These are phyloP conservation scores for Quadroppia sp. DNA, from an alignment of 2,888 invertebrate genomes.

Conservation along the genomic window DNA sequence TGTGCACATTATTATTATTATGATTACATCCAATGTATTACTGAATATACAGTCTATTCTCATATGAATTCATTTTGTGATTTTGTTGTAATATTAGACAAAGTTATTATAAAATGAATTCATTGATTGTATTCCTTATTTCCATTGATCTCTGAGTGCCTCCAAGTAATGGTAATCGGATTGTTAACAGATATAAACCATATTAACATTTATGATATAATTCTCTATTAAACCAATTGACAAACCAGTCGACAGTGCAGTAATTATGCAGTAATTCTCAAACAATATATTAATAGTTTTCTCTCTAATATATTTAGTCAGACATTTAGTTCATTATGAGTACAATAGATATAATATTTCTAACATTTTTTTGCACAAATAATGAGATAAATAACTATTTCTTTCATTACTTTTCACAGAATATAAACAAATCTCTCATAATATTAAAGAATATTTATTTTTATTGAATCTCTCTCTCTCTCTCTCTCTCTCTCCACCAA, in stretches of 20 bases:
- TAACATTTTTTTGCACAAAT: conserved; percentile 18
- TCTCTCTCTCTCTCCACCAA: too few species aligned
- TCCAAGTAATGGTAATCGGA: conserved; percentile 31
- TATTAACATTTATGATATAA: too few species aligned
- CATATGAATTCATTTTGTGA: too few species aligned
- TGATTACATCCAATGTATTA: background rate
- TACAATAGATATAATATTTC: background rate
- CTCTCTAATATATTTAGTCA: too few species aligned
- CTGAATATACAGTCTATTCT: background rate
- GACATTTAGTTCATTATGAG: background rate
- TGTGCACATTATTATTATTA: background rate
- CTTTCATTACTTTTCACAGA: background rate
- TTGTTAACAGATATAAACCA: conserved; percentile 17
- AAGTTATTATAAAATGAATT: background rate
- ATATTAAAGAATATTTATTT: background rate
- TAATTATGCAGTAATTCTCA: background rate
- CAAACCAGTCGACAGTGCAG: too few species aligned
- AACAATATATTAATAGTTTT: background rate
- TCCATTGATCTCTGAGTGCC: conserved; percentile 29
- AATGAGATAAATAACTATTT: background rate
- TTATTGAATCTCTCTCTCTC: background rate
- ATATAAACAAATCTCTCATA: background rate
- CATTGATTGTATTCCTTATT: background rate
- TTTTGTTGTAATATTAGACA: too few species aligned
- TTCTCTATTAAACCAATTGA: background rate